Percentiles rank a stretch among this genome's conserved stretches.
Conservation (phyloP, 2,888 invertebrate species). For the Fragum sueziense region DNA sequence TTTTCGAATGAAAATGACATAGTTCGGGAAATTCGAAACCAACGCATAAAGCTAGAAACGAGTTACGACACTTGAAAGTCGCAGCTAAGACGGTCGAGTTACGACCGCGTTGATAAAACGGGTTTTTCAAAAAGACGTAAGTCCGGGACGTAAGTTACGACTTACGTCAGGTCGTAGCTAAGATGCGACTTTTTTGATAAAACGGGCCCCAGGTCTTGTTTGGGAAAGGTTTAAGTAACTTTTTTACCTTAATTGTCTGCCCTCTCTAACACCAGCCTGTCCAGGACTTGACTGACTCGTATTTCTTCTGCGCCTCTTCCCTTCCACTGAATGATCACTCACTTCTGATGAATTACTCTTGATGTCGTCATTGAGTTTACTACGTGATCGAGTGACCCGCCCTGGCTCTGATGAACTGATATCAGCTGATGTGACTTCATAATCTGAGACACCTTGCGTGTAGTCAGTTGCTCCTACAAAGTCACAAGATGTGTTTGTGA, state of each 20-base stretch:
- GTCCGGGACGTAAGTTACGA: too few species aligned
- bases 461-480: constrained; percentile 7
- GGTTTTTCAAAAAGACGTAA: too few species aligned
- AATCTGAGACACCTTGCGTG: constrained; percentile 8
- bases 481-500: not conserved
- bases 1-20: too few species aligned
- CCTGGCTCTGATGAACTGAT: constrained; percentile 21
- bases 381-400: constrained; percentile 51
- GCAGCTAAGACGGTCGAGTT: too few species aligned
- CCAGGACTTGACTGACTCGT: constrained; percentile 45
- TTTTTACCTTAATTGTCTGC: constrained; percentile 54
- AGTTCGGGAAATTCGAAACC: too few species aligned
- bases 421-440: constrained; percentile 49
- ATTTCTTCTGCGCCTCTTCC: constrained; percentile 47
- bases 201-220: too few species aligned
- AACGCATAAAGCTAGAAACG: too few species aligned
- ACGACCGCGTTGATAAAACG: too few species aligned
- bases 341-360: constrained; percentile 53
- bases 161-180: too few species aligned
- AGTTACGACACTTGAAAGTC: too few species aligned
- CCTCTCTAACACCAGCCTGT: constrained; percentile 28
- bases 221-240: too few species aligned
- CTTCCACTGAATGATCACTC: constrained; percentile 43
- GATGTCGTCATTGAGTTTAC: constrained; percentile 57
- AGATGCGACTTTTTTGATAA: too few species aligned